Evolutionary conservation across 2,888 invertebrate species (phyloP).

Genomic region (Drosophila phalerata): DNA sequence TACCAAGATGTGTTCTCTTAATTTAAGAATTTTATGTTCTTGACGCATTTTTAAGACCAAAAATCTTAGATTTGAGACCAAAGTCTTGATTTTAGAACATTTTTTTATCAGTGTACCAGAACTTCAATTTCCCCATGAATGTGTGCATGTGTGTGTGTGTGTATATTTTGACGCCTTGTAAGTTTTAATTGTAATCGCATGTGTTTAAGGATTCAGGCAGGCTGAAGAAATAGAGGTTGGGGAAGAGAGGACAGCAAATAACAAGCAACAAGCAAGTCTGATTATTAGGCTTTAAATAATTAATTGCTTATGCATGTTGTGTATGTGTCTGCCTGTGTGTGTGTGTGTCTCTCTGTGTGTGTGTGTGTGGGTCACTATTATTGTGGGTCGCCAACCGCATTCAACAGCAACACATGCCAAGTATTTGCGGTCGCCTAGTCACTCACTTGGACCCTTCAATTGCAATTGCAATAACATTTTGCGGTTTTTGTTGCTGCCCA

Average conservation of each 20-base stretch:
- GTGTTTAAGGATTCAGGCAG: conserved; percentile 7
- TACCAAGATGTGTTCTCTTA: no score
- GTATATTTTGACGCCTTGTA: conserved; percentile 75
- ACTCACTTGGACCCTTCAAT: conserved; percentile 45
- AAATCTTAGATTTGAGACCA: no score
- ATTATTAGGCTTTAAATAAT: conserved; percentile 80
- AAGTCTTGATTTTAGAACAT: no score
- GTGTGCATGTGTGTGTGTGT: conserved; percentile 22
- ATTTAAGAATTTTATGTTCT: no score
- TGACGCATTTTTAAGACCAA: no score
- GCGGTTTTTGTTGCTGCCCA: conserved; percentile 58
- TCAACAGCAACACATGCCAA: conserved; percentile 27
- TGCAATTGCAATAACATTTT: conserved; percentile 74
- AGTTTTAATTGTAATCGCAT: conserved; percentile 76
- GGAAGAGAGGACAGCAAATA: conserved; percentile 2
- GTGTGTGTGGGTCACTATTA: not conserved
- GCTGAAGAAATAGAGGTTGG: not conserved
- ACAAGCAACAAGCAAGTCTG: conserved; percentile 38
- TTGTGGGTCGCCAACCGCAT: conserved; percentile 20
- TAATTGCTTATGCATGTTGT: conserved; percentile 63
- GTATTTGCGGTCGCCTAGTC: conserved; percentile 56
- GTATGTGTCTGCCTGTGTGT: not conserved
- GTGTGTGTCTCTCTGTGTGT: conserved; percentile 5
- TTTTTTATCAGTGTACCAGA: no score
- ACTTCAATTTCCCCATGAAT: not conserved